Conservation (phyloP, 2,888 invertebrate species). For the Cylindroiulus punctatus region DNA sequence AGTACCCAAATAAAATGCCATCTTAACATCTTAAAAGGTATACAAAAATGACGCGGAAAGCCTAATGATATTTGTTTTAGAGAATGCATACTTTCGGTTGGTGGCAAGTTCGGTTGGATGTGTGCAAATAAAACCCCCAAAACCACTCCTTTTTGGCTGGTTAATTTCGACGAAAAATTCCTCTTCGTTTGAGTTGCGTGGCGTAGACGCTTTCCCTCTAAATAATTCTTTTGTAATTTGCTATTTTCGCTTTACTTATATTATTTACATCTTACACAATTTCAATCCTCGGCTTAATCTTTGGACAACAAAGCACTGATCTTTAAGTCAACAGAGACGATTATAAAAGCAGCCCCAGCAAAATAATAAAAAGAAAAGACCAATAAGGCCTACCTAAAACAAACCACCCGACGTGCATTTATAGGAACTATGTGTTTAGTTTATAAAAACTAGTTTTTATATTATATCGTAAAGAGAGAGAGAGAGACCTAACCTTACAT, state of each 20-base stretch:
- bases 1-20: slow-evolving; percentile 20
- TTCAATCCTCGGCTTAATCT: slow-evolving; percentile 32
- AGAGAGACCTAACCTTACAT: slow-evolving; percentile 44
- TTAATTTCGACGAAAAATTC: slow-evolving; percentile 33
- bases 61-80: slow-evolving; percentile 40
- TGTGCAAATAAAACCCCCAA: slow-evolving; percentile 27
- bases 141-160: not conserved
- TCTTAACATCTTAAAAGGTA: slow-evolving; percentile 28
- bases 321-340: slow-evolving; percentile 45
- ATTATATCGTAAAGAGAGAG: not conserved
- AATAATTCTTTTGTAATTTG: slow-evolving; percentile 45
- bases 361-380: slow-evolving; percentile 37
- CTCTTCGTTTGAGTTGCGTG: not conserved
- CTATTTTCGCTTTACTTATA: not conserved
- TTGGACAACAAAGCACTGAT: slow-evolving; percentile 43
- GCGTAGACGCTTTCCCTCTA: slow-evolving; percentile 43
- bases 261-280: slow-evolving; percentile 47
- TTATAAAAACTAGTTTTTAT: slow-evolving; percentile 44
- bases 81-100: slow-evolving; percentile 19
- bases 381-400: slow-evolving; percentile 40
- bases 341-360: slow-evolving; percentile 39
- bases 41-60: slow-evolving; percentile 40
- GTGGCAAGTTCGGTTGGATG: slow-evolving; percentile 38
- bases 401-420: slow-evolving; percentile 30
- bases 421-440: slow-evolving; percentile 31